Percentiles rank a stretch among this genome's conserved stretches.
Evolutionary conservation across 2,888 invertebrate genomes (phyloP).

Genomic region (Leptura quadrifasciata): DNA sequence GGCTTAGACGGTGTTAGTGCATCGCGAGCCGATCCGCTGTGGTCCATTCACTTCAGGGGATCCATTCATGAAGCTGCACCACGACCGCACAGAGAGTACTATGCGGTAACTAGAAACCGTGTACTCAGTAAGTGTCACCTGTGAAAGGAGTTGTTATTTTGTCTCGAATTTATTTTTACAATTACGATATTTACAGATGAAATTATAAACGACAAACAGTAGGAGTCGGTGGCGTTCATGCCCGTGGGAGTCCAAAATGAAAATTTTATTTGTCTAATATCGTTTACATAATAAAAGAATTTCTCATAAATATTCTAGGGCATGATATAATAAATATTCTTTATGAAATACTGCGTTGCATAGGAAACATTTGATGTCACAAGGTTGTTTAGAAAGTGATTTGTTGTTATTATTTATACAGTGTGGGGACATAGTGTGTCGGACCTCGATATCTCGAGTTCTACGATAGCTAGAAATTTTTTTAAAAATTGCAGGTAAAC

Average conservation of each 20-base stretch:
- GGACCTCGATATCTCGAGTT: no score
- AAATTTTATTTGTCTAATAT: slow-evolving; percentile 1
- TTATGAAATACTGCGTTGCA: background rate
- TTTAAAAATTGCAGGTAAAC: no score
- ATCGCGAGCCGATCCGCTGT: slow-evolving; percentile 37
- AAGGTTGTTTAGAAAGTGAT: background rate
- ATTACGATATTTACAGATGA: slow-evolving; percentile 35
- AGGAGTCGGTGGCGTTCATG: background rate
- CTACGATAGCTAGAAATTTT: no score
- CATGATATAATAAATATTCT: background rate
- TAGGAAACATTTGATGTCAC: background rate
- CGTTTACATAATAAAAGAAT: slow-evolving; percentile 6
- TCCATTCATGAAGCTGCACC: slow-evolving; percentile 31
- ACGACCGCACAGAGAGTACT: slow-evolving; percentile 18
- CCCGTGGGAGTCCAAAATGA: background rate
- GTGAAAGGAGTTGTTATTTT: slow-evolving; percentile 26
- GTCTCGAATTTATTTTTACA: slow-evolving; percentile 23
- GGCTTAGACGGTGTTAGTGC: slow-evolving; percentile 59
- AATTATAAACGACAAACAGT: slow-evolving; percentile 21
- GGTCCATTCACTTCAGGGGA: slow-evolving; percentile 40
- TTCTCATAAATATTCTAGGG: slow-evolving; percentile 4
- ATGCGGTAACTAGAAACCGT: slow-evolving; percentile 33
- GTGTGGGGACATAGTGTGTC: no score
- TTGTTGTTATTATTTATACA: background rate
- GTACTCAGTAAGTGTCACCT: slow-evolving; percentile 20